These are phyloP conservation scores for Spheniscus mendiculus DNA, from an alignment of 2,113 vertebrate species.

Conservation along the genomic window DNA sequence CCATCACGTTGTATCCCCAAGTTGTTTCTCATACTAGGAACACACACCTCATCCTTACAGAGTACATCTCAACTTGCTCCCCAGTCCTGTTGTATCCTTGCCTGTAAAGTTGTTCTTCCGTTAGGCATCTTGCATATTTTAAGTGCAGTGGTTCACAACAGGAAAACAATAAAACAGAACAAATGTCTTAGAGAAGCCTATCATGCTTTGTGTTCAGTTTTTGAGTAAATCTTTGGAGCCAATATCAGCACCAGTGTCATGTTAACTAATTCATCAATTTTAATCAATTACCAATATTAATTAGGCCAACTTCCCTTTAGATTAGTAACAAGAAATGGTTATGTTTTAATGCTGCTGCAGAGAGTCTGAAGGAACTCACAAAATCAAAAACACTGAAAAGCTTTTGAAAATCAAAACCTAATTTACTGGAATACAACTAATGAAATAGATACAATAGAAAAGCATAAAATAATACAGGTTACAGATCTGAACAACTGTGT, in stretches of 20 bases:
- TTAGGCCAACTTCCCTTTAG: not conserved
- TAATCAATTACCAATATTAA: not conserved
- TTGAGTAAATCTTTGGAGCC: not conserved
- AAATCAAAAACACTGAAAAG: not conserved
- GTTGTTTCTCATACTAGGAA: not conserved
- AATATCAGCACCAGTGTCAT: not conserved
- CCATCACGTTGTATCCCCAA: not conserved
- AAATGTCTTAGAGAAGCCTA: not conserved
- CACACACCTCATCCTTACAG: not conserved
- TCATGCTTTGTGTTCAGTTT: not conserved
- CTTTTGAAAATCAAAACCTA: not conserved
- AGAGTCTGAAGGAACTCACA: not conserved
- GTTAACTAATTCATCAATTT: not conserved
- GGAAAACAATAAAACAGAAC: not conserved
- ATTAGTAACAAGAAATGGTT: not conserved
- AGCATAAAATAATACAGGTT: not conserved
- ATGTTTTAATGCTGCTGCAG: not conserved
- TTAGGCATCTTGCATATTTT: slow-evolving; percentile 29
- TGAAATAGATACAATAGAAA: not conserved
- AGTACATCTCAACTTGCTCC: not conserved
- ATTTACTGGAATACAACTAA: not conserved
- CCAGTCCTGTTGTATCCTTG: not conserved
- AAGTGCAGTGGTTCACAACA: slow-evolving; percentile 5
- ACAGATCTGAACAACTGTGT: not conserved
- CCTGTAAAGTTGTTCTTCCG: not conserved